phyloP scores from a whole-genome alignment of 1,140 invertebrate genomes.

The Drosophila grimshawi region DNA sequence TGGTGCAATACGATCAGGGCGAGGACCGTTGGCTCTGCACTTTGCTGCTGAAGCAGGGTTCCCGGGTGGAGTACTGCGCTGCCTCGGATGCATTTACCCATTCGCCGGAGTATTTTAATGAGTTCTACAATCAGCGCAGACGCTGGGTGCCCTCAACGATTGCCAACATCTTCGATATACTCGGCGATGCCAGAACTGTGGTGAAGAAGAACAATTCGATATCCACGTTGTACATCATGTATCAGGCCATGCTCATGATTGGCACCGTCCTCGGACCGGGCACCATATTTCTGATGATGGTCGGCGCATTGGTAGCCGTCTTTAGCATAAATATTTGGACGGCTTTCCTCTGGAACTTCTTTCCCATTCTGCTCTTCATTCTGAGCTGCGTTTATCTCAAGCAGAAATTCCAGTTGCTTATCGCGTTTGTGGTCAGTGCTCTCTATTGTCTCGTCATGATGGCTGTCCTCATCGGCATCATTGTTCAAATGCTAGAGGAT shows the following conservation, averaged over 20 bases:
- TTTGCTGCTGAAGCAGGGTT: conserved; percentile 93
- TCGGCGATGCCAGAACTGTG: conserved; percentile 90
- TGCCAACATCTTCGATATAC: conserved; percentile 94
- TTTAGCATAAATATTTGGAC: conserved; percentile 91
- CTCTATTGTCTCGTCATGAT: conserved; percentile 96
- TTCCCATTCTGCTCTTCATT: conserved; percentile 91
- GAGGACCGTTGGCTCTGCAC: conserved; percentile 96
- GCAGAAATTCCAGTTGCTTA: conserved; percentile 89
- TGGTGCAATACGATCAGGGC: conserved; percentile 97
- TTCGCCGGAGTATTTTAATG: conserved; percentile 93
- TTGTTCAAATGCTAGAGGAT: conserved; percentile 92
- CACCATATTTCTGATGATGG: conserved; percentile 95
- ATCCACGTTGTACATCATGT: conserved; percentile 92
- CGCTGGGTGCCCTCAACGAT: conserved; percentile 96
- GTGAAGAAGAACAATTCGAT: conserved; percentile 94
- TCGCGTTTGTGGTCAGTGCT: conserved; percentile 91
- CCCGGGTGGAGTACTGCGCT: conserved; percentile 95
- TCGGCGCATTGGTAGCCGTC: conserved; percentile 93
- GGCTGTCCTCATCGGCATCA: conserved; percentile 94
- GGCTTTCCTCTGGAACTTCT: conserved; percentile 91
- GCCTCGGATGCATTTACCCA: conserved; percentile 97
- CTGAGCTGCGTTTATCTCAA: conserved; percentile 90
- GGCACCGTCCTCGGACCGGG: conserved; percentile 85
- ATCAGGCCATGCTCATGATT: conserved; percentile 89
- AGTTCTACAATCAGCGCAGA: conserved; percentile 95